A percentile compares a stretch with the other conserved stretches of the same genome.
Evolutionary conservation across 2,113 vertebrate genomes (phyloP).

Genomic region (Apodemus speciosus): DNA sequence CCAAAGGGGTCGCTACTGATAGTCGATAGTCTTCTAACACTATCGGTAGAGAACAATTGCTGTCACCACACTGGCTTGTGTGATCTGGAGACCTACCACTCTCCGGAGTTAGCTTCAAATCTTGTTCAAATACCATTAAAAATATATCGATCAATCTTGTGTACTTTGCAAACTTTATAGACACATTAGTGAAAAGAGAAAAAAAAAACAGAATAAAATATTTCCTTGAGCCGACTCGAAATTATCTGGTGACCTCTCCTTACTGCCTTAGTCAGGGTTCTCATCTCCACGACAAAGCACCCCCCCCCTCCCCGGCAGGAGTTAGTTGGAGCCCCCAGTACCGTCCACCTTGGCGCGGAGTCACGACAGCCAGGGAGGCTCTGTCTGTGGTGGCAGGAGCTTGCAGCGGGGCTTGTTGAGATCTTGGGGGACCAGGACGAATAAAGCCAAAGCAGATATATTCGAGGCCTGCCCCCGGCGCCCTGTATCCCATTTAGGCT

Average conservation of each 20-base stretch:
- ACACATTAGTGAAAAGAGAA: conserved; percentile 2
- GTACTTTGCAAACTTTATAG: conserved; percentile 34
- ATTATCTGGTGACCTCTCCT: conserved; percentile 12
- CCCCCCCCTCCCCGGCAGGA: background rate
- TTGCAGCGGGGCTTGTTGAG: background rate
- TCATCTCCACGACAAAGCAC: background rate
- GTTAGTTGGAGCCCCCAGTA: background rate
- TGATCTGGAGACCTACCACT: background rate
- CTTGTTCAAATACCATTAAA: background rate
- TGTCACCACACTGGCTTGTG: background rate
- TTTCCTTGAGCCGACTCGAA: background rate
- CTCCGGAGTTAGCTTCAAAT: background rate
- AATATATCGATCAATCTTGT: background rate
- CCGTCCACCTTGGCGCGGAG: background rate
- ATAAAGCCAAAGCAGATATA: background rate
- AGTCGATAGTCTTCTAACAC: background rate
- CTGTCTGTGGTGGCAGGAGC: background rate
- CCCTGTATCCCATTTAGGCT: background rate
- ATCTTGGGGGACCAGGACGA: background rate
- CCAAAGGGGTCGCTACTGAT: too few relatives aligned
- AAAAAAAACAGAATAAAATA: conserved; percentile 36
- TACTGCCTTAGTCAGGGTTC: background rate
- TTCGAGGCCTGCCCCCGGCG: too few relatives aligned
- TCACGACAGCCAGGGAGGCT: background rate
- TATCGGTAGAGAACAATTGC: background rate